These are phyloP conservation scores for Epinephelus awoara DNA, from an alignment of 2,797 vertebrate species.

Conservation along the genomic window DNA sequence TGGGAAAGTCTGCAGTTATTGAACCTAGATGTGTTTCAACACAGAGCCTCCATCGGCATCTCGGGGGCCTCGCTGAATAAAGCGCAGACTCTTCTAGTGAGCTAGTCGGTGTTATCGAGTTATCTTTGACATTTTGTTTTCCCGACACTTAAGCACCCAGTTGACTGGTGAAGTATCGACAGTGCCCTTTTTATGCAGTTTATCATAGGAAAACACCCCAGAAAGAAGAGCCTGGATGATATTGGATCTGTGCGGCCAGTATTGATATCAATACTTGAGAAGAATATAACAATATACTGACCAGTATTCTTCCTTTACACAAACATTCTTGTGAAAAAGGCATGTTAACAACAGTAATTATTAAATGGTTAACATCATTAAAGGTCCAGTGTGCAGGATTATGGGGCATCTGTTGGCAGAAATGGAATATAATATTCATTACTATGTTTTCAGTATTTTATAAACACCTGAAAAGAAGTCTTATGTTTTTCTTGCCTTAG, in stretches of 20 bases:
- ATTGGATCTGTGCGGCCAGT: neutral
- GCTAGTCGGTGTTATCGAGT: slow-evolving; percentile 19
- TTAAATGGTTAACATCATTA: no score
- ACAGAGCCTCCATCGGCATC: neutral
- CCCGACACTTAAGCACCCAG: slow-evolving; percentile 21
- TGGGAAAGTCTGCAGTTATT: slow-evolving; percentile 26
- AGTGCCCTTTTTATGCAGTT: slow-evolving; percentile 11
- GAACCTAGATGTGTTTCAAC: slow-evolving; percentile 2
- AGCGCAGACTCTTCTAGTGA: slow-evolving; percentile 19
- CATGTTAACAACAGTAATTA: neutral
- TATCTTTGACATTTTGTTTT: slow-evolving; percentile 42
- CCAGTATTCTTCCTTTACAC: neutral
- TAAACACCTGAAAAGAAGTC: no score
- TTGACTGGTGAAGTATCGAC: slow-evolving; percentile 15
- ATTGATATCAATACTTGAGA: neutral
- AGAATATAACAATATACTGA: neutral
- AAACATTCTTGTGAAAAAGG: neutral
- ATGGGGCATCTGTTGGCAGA: no score
- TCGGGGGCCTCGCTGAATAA: slow-evolving; percentile 10
- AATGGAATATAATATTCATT: no score
- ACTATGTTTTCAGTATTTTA: no score
- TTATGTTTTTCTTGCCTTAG: no score
- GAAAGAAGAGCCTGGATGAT: neutral
- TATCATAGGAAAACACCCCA: neutral
- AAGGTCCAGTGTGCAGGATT: no score